Evolutionary conservation across 2,113 vertebrate genomes (phyloP), one percentile per base, ranked within the genome.

Genomic region (Scatophagus argus): DNA sequence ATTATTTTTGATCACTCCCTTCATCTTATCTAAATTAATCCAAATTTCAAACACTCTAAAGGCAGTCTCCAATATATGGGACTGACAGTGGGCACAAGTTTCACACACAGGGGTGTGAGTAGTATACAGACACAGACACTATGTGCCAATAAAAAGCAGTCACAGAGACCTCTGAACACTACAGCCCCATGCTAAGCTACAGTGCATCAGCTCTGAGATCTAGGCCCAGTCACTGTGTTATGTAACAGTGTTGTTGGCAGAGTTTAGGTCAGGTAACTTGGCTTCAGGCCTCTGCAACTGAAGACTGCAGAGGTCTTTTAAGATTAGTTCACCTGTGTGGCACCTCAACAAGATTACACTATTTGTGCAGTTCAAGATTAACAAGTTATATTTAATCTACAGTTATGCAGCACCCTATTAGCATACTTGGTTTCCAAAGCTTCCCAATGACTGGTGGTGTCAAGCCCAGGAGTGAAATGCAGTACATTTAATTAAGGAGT

Each of bases 301-400:
- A 79, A 83, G 79, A 69, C 80, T 69, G 75, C 59, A 74, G 54
- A 71, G 34, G 69, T 74, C 61, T 76, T 47, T 70, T 34, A 36
- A 86, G 86, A 85, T 88, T 77, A 88, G 87, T 52, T 84, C 59
- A 89, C 88, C 81, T 84, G 58, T 65, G 65, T 44, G 36, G 74
- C 69, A 77, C 79, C 71, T 82, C 47, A 61, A 83, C 71, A 44
- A 76, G 84, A 88, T 90, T 87, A 90, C 60, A 54, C 55, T 31
- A 84, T 79, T 75, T 61, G 3, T 34, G 55, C 8, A 29, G 74
- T 84, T 73, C 51, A 76, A 88, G 91, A 92, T 91, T 89, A 91
- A 49, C 63, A 66, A 70, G 38, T 79, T 91, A 86, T 81, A 86
- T 87, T 83, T 88, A 84, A 84, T 87, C 74, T 61, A 44, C 69